Evolutionary conservation across 2,797 vertebrate species (phyloP), one percentile per base, ranked within the genome.

Genomic region (Poecilia velifera): DNA sequence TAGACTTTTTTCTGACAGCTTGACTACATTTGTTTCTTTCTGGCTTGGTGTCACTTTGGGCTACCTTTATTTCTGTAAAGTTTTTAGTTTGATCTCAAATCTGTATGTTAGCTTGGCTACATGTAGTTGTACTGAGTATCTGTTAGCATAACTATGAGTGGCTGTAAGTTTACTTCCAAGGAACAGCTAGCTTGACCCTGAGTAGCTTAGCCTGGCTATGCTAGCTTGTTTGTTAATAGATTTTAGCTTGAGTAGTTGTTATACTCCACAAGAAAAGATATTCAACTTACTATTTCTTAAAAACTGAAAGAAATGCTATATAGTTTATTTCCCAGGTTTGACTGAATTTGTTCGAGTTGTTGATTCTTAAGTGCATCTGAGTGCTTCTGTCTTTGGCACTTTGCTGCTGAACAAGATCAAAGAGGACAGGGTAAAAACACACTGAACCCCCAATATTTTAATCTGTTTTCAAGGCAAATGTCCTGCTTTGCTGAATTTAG

Each of bases 331-430:
- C 22, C 57, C 43, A 34, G 18, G 20, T 73, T 53, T 25, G 39
- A n/a, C 46, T 53, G 49, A 64, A 0, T 53, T 46, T 76, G 28
- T 64, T 31, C 0, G 4, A 20, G 12, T 20, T 49, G 14, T 55
- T 53, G 16, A 39, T 18, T 53, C 5, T 18, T 76, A 31, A 46
- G 9, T 45, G 74, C 20, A 43, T n/a, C 73, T 4, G 28, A 47
- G 62, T 28, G 14, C 20, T 34, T 90, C 83, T 88, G 74, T 77
- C 22, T 53, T 83, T 91, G 88, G 83, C 78, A 82, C 80, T 85
- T 89, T 82, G 80, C 83, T 25, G 66, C 73, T 83, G 83, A 86
- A 85, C 75, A 77, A 62, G 78, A 88, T 83, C 82, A 84, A 76
- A 47, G 77, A 76, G 81, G 79, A 84, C 74, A 82, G 70, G 70